Percentiles rank a stretch among this genome's conserved stretches.
Conservation (phyloP, 2,888 invertebrate genomes). For the Gymnoscelis rufifasciata region DNA sequence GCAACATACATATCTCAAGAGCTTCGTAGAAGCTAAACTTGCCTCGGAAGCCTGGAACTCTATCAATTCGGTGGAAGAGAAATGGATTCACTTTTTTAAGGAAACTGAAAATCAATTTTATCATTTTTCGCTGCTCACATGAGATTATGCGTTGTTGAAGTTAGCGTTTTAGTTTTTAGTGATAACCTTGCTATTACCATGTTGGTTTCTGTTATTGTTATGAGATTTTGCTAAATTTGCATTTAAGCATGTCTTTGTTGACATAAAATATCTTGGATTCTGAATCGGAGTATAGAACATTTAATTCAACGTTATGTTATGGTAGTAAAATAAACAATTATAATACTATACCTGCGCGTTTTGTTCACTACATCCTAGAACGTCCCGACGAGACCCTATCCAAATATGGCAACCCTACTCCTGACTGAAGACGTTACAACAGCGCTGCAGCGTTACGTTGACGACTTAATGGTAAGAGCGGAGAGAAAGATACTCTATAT, state of each 20-base stretch:
- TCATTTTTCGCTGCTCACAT: too few relatives aligned
- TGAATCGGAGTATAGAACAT: too few relatives aligned
- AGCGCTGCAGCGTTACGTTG: too few relatives aligned
- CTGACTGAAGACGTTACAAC: too few relatives aligned
- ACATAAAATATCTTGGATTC: too few relatives aligned
- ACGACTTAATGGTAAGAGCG: too few relatives aligned
- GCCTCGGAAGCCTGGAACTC: constrained; percentile 5
- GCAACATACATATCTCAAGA: constrained; percentile 7
- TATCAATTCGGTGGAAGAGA: constrained; percentile 9
- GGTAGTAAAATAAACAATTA: constrained; percentile 4
- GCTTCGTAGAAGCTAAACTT: constrained; percentile 7
- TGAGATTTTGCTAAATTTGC: too few relatives aligned
- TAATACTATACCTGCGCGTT: background rate
- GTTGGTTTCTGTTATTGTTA: too few relatives aligned
- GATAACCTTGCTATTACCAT: too few relatives aligned
- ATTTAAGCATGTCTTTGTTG: too few relatives aligned
- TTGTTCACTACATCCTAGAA: constrained; percentile 5
- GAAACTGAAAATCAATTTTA: constrained; percentile 11
- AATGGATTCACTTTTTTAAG: constrained; percentile 15
- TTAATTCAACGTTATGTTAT: constrained; percentile 1
- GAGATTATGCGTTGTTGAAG: constrained; percentile 14
- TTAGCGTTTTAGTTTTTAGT: too few relatives aligned
- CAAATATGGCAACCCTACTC: background rate
- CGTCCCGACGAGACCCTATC: constrained; percentile 1
- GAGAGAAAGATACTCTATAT: too few relatives aligned